These are phyloP conservation scores for Phoebastria nigripes DNA, from an alignment of 2,797 vertebrate genomes.

Conservation along the genomic window DNA sequence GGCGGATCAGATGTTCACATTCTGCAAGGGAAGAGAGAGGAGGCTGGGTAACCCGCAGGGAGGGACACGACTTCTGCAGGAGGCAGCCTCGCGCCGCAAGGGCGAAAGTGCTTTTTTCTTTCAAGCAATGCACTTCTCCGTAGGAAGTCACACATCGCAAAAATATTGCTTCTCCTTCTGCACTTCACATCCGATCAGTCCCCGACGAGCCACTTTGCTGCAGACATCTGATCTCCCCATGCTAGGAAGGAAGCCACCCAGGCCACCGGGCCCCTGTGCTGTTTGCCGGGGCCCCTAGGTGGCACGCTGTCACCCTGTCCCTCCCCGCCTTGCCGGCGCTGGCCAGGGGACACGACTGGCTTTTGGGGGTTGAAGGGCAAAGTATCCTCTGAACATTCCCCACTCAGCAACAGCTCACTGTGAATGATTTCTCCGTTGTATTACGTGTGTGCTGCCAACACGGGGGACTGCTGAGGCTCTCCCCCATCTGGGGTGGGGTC, in stretches of 20 bases:
- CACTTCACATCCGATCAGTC: fast-evolving
- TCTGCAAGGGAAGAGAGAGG: conserved; percentile 75
- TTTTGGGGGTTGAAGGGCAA: background rate
- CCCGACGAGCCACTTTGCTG: fast-evolving
- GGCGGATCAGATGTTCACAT: conserved; percentile 97
- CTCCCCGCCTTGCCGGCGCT: background rate
- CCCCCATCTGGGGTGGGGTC: fast-evolving
- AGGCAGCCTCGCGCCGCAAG: fast-evolving
- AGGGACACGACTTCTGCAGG: background rate
- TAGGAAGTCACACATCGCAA: fast-evolving
- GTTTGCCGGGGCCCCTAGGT: background rate
- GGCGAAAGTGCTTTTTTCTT: no score
- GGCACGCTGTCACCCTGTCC: conserved; percentile 6
- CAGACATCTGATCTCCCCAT: fast-evolving
- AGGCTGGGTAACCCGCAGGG: fast-evolving
- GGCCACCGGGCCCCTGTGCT: background rate
- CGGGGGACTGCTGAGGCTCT: background rate
- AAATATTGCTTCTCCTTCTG: background rate
- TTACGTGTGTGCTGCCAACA: fast-evolving
- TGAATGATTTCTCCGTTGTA: fast-evolving
- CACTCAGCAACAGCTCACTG: background rate
- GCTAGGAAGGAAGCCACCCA: background rate
- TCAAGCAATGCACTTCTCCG: fast-evolving
- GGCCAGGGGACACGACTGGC: background rate
- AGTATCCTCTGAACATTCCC: background rate